phyloP scores from a whole-genome alignment of 1,140 invertebrate species.

The Heterodera carotae region DNA sequence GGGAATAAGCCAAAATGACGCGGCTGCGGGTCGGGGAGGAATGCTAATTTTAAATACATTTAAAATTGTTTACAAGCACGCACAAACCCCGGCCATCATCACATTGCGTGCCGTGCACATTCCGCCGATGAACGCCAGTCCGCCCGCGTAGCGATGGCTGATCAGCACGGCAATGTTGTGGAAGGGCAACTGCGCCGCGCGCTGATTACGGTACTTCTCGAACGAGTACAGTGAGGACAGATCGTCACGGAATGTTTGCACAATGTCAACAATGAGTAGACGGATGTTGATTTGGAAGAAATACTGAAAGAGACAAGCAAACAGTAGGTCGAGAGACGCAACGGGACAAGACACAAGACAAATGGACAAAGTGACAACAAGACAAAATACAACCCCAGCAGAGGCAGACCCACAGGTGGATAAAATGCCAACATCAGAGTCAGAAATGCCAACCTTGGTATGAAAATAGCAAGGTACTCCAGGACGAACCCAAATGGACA shows the following conservation, averaged over 20 bases:
- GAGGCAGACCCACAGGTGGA: too few species aligned
- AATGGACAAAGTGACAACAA: too few species aligned
- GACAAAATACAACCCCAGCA: too few species aligned
- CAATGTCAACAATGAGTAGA: constrained; percentile 56
- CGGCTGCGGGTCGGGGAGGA: too few species aligned
- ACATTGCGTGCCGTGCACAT: constrained; percentile 56
- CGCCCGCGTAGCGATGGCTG: constrained; percentile 61
- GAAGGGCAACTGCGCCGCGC: constrained; percentile 46
- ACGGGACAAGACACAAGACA: too few species aligned
- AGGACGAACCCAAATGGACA: too few species aligned
- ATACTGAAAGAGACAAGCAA: constrained; percentile 48
- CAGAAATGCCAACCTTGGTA: too few species aligned
- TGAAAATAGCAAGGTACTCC: too few species aligned
- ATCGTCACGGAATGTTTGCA: constrained; percentile 54
- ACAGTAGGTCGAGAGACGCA: too few species aligned
- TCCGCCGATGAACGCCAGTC: constrained; percentile 59
- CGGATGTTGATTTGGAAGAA: constrained; percentile 59
- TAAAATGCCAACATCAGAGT: too few species aligned
- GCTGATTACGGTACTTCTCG: constrained; percentile 55
- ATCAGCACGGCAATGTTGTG: constrained; percentile 60
- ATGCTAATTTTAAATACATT: too few species aligned
- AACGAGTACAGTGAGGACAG: constrained; percentile 58
- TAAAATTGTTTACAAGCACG: background rate
- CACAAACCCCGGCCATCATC: constrained; percentile 55
- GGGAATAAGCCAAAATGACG: too few species aligned